Evolutionary conservation across 1,140 invertebrate genomes (phyloP), one percentile per base, ranked within the genome.

Genomic region (Cherax quadricarinatus): DNA sequence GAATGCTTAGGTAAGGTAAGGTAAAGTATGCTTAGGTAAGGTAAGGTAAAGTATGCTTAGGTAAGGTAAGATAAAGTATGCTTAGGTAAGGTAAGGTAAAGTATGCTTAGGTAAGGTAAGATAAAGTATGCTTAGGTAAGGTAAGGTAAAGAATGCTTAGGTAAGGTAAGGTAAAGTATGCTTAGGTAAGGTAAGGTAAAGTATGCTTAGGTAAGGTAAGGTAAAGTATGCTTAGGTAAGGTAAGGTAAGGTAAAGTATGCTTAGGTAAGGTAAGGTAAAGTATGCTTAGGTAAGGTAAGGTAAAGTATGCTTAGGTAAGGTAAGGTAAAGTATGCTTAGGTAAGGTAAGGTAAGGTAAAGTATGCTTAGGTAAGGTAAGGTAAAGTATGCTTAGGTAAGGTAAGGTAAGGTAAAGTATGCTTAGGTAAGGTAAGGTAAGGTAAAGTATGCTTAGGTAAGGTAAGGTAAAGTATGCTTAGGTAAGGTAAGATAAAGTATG

Each of bases 401-500:
- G 70, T 73, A 30, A 73, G 70, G 70, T 24, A 24, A 24, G 70
- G 70, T 73, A 73, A 24, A n/a, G 70, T 73, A 73, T 24, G 24
- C 21, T 73, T 5, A 3, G 24, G 70, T 73, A 73, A 73, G 70
- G 70, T 73, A 30, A 66, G 62, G 62, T 66, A 66, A 9, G 62
- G 6, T 24, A 73, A 73, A 10, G n/a, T 73, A 30, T 24, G 10
- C 2, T 73, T 24, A 4, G 70, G 70, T 24, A 73, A 3, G 24
- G 70, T 73, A 73, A 73, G 70, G 70, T 73, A 30, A 66, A 16
- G 62, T 66, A 66, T 18, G 62, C 3, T 24, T 3, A n/a, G 79
- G 79, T 53, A 81, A 81, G 79, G 51, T 81, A 81, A 16, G 79
- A 16, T 66, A 66, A 66, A 16, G 62, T 66, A 66, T 24, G 70